These are phyloP conservation scores for Bursaphelenchus mucronatus DNA, from an alignment of 1,140 invertebrate genomes.

Conservation along the genomic window DNA sequence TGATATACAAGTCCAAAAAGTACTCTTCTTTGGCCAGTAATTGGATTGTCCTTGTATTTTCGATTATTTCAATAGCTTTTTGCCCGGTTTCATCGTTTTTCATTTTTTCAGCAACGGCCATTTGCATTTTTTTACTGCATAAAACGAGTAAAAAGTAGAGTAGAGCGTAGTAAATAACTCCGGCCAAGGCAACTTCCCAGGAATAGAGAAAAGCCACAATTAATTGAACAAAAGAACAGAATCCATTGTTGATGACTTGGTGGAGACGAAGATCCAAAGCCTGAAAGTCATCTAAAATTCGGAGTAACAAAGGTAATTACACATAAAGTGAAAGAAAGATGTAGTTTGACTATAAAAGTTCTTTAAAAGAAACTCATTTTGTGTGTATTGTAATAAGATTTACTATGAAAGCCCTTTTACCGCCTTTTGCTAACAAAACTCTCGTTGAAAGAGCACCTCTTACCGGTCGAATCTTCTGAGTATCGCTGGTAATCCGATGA, in stretches of 20 bases:
- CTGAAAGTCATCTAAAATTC: not conserved
- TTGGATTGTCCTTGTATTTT: slow-evolving; percentile 32
- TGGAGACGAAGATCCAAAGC: slow-evolving; percentile 23
- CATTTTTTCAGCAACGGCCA: slow-evolving; percentile 27
- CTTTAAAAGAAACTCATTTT: too few species aligned
- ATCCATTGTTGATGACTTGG: slow-evolving; percentile 26
- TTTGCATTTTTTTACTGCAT: slow-evolving; percentile 18
- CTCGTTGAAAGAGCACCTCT: too few species aligned
- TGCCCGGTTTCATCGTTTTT: not conserved
- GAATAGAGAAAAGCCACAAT: slow-evolving; percentile 9
- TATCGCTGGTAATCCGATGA: slow-evolving; percentile 8
- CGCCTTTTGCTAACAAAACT: too few species aligned
- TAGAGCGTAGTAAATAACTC: slow-evolving; percentile 20
- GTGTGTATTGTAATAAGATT: too few species aligned
- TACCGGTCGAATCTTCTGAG: slow-evolving; percentile 8
- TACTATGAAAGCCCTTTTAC: too few species aligned
- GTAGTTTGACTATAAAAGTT: too few species aligned
- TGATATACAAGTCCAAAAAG: slow-evolving; percentile 4
- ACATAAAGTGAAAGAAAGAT: not conserved
- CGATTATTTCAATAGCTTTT: slow-evolving; percentile 32
- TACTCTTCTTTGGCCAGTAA: slow-evolving; percentile 24
- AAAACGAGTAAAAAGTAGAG: slow-evolving; percentile 10
- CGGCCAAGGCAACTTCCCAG: slow-evolving; percentile 19
- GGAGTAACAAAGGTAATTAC: not conserved
- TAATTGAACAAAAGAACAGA: slow-evolving; percentile 24